Evolutionary conservation across 1,140 invertebrate species (phyloP).

Genomic region (Drosophila kohkoa): DNA sequence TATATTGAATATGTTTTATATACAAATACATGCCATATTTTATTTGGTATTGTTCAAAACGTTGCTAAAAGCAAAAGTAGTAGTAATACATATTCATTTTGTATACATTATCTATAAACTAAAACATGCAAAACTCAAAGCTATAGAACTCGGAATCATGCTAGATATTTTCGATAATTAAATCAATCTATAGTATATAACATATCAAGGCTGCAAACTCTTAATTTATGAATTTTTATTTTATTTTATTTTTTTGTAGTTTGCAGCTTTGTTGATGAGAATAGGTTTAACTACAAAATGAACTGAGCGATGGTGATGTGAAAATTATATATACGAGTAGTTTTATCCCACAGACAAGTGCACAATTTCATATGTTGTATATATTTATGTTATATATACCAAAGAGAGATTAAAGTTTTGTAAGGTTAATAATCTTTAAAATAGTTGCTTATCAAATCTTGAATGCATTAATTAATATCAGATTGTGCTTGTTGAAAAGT

Average conservation of each 20-base stretch:
- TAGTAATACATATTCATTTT: conserved; percentile 8
- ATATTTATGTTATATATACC: background rate
- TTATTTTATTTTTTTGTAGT: background rate
- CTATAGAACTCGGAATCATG: conserved; percentile 25
- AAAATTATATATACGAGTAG: conserved; percentile 6
- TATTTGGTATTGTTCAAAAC: conserved; percentile 14
- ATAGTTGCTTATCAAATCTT: conserved; percentile 8
- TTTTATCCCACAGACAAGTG: conserved; percentile 14
- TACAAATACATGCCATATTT: conserved; percentile 25
- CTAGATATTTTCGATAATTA: conserved; percentile 1
- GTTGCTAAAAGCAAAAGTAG: conserved; percentile 9
- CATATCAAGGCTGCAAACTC: background rate
- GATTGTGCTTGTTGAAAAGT: conserved; percentile 45
- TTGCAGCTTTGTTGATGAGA: conserved; percentile 1
- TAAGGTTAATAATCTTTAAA: conserved; percentile 14
- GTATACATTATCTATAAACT: conserved; percentile 13
- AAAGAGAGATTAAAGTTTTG: background rate
- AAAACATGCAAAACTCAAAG: conserved; percentile 41
- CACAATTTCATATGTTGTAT: conserved; percentile 19
- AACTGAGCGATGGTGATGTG: conserved; percentile 31
- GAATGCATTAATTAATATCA: conserved; percentile 15
- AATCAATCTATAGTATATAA: conserved; percentile 2
- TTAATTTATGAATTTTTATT: background rate
- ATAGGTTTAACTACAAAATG: conserved; percentile 7
- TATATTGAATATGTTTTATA: conserved; percentile 16